Evolutionary conservation across 2,888 invertebrate genomes (phyloP), one percentile per base, ranked within the genome.

Genomic region (Branchellion lobata): DNA sequence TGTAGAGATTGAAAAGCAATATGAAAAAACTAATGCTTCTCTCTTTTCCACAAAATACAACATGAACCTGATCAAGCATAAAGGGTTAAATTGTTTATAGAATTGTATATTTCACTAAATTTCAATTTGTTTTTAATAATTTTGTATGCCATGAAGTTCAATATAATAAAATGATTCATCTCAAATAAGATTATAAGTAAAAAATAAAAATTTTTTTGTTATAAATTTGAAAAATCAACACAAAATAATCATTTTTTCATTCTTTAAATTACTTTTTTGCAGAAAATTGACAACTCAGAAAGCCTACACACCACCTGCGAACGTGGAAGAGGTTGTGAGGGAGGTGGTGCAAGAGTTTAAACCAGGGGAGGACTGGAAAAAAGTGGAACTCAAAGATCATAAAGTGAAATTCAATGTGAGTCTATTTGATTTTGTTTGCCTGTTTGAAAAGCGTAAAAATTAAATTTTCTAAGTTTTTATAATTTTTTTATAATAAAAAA

Each of bases 241-340:
- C 33, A 72, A 72, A 8, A 8, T 72, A 31, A 31, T 72, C 11
- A 72, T 5, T n/a, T 31, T 29, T 14, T 11, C 21, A 40, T 27
- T 21, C 21, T 73, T 8, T n/a, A 73, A 73, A 47, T 18, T n/a
- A n/a, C 47, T 47, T 53, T 18, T 11, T 78, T 80, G 14, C 71
- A 82, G 82, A 61, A 78, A 71, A 8, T 75, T 83, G 40, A 80
- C 79, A 3, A 84, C 83, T 69, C 82, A 82, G 27, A 81, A 81
- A 78, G 83, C 82, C 0, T 96, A 96, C 87, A 86, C 87, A 0
- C 94, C 96, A 21, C 91, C 92, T 0, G 82, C 85, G 14, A 90
- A 94, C 87, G 91, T 91, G 1, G 88, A 89, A 8, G 88, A 90
- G 5, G 91, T 89, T 80, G 87, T 96, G 14, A 85, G 90, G 2